phyloP scores from a whole-genome alignment of 2,113 vertebrate genomes.

The Leucoraja erinaceus region DNA sequence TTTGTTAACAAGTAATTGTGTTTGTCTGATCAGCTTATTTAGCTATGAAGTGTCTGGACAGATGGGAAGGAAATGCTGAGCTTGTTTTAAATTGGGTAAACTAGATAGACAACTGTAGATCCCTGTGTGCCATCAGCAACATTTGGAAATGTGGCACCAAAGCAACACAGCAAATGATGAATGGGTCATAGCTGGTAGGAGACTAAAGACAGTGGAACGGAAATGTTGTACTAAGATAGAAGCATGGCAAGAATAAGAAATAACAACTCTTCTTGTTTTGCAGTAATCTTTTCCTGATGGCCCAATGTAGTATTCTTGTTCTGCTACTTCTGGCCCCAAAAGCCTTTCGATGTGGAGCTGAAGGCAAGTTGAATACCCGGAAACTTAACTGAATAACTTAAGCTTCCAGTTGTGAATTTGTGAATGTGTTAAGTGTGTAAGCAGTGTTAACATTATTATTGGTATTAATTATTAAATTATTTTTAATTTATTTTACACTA shows the following conservation, averaged over 20 bases:
- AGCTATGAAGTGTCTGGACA: background rate
- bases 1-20: background rate
- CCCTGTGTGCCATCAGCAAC: background rate
- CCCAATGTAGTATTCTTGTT: background rate
- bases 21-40: background rate
- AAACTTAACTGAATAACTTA: background rate
- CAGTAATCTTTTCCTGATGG: slow-evolving; percentile 28
- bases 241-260: background rate
- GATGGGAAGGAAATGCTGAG: background rate
- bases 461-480: background rate
- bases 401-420: background rate
- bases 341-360: slow-evolving; percentile 12
- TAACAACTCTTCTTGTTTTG: background rate
- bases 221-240: background rate
- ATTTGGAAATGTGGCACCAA: background rate
- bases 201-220: background rate
- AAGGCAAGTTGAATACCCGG: background rate
- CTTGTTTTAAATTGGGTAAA: background rate
- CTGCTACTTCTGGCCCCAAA: slow-evolving; percentile 21
- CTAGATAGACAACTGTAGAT: background rate
- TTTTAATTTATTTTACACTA: background rate
- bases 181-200: background rate
- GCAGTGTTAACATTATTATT: background rate
- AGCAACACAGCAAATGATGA: background rate
- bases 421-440: background rate